Conservation (phyloP, 2,888 invertebrate genomes). For the Aleiodes alternator region DNA sequence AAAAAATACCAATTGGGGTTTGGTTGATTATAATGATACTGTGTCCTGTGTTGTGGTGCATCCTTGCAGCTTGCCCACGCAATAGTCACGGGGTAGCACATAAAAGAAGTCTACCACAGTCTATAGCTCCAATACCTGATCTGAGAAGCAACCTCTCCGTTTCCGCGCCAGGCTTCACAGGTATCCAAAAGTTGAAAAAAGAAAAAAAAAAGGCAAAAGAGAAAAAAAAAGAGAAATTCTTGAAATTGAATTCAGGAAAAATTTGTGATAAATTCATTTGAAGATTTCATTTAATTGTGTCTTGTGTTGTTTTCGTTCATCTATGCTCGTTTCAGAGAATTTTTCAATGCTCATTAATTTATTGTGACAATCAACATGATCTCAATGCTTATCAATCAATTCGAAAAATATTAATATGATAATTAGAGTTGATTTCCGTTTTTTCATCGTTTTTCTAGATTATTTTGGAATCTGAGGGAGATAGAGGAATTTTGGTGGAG, state of each 20-base stretch:
- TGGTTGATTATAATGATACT: constrained; percentile 7
- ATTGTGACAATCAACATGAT: constrained; percentile 1
- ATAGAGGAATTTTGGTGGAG: too few species aligned
- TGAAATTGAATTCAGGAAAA: not conserved
- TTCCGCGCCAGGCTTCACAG: constrained; percentile 76
- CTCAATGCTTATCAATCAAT: too few species aligned
- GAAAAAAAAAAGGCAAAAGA: constrained; percentile 61
- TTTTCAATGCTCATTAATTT: constrained; percentile 5
- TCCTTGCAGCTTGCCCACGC: constrained; percentile 80
- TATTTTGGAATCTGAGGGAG: too few species aligned
- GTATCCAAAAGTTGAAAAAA: constrained; percentile 76
- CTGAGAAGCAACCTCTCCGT: constrained; percentile 83
- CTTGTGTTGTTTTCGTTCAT: constrained; percentile 1
- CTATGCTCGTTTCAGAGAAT: not conserved
- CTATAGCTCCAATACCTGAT: constrained; percentile 91
- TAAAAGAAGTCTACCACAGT: constrained; percentile 89
- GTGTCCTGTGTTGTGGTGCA: not conserved
- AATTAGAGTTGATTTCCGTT: too few species aligned
- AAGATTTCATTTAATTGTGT: constrained; percentile 5
- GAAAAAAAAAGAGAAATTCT: constrained; percentile 25
- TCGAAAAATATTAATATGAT: too few species aligned
- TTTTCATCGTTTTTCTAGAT: too few species aligned
- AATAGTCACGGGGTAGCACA: constrained; percentile 92
- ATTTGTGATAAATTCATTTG: constrained; percentile 2
- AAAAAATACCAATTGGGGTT: constrained; percentile 62